Percentiles rank a stretch among this genome's conserved stretches.
phyloP scores from a whole-genome alignment of 2,113 vertebrate species.

The pig (Sus scrofa) region DNA sequence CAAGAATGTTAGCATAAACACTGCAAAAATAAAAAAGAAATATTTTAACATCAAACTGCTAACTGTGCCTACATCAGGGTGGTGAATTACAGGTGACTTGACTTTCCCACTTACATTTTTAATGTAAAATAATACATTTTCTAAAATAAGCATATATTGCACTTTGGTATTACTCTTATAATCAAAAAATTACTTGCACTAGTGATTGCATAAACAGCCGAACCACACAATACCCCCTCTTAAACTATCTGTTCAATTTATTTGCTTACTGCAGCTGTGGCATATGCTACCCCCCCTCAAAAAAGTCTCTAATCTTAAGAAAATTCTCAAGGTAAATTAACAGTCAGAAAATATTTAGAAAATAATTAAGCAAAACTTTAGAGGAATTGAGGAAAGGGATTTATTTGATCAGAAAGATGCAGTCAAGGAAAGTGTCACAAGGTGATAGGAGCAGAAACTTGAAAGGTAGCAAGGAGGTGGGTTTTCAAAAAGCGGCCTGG shows the following conservation, averaged over 20 bases:
- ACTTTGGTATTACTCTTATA: neutral
- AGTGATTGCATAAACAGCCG: neutral
- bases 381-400: neutral
- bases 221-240: neutral
- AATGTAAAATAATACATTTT: neutral
- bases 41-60: conserved; percentile 38
- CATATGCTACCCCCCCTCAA: neutral
- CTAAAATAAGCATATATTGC: neutral
- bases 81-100: neutral
- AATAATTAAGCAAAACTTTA: neutral
- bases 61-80: neutral
- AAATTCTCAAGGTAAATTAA: neutral
- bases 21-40: conserved; percentile 31
- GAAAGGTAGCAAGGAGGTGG: neutral
- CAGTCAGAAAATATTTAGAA: conserved; percentile 22
- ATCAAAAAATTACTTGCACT: neutral
- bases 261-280: neutral
- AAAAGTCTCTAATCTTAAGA: neutral
- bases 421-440: neutral
- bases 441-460: neutral
- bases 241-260: neutral
- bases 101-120: neutral
- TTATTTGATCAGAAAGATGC: neutral
- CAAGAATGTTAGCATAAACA: conserved; percentile 15
- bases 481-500: neutral